phyloP scores from a whole-genome alignment of 2,888 invertebrate genomes.

The Anarsia innoxiella region DNA sequence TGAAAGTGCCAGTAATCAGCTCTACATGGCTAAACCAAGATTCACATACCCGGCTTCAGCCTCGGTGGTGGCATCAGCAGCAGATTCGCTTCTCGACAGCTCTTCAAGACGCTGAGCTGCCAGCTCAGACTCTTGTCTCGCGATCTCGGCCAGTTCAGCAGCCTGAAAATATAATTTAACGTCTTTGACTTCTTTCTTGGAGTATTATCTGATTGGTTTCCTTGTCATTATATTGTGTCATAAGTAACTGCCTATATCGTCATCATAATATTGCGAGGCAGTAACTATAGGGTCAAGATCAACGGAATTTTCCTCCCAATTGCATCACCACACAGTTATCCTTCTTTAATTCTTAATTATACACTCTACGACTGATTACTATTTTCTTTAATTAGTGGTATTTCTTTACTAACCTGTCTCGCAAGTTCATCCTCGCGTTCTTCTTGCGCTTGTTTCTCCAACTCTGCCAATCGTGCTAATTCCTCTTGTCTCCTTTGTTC shows the following conservation, averaged over 20 bases:
- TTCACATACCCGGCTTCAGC: constrained; percentile 53
- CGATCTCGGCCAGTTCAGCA: constrained; percentile 80
- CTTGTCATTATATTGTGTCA: no score
- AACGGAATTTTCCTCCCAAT: no score
- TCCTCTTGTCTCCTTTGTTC: constrained; percentile 75
- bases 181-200: background rate
- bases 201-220: background rate
- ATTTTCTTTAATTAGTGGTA: no score
- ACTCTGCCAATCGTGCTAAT: constrained; percentile 72
- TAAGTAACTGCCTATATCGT: no score
- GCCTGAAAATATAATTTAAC: constrained; percentile 54
- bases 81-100: constrained; percentile 58
- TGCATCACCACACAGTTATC: no score
- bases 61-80: constrained; percentile 49
- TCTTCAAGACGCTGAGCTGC: constrained; percentile 77
- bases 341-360: no score
- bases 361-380: no score
- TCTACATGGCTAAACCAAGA: no score
- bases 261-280: no score
- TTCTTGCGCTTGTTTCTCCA: constrained; percentile 77
- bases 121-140: constrained; percentile 74
- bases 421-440: constrained; percentile 80
- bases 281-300: background rate
- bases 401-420: constrained; percentile 75
- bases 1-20: no score